Conservation (phyloP, 37 sponge, comb jelly and placozoan species). For the Dysidea cf. avara region DNA sequence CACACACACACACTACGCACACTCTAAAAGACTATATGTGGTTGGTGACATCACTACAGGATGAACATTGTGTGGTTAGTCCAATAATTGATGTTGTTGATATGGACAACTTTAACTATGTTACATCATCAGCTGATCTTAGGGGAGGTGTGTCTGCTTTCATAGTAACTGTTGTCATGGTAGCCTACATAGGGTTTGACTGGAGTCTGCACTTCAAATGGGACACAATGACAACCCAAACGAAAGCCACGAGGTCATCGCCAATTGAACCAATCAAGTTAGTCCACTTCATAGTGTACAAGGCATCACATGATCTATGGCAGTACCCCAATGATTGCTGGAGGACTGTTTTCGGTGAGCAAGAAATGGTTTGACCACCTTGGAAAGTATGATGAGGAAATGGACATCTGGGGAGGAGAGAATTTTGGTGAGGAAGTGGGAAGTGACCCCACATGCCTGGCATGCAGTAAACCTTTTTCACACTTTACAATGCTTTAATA, state of each 20-base stretch:
- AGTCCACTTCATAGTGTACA: not conserved
- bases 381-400: conserved; percentile 88
- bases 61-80: conserved; percentile 68
- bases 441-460: not conserved
- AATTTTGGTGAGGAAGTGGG: conserved; percentile 77
- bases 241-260: conserved; percentile 41
- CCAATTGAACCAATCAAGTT: conserved; percentile 76
- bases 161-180: not conserved
- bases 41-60: conserved; percentile 19
- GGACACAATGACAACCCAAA: conserved; percentile 69
- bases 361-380: conserved; percentile 73
- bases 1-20: no score
- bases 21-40: not conserved
- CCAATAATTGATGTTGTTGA: conserved; percentile 94
- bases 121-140: conserved; percentile 82
- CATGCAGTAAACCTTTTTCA: no score
- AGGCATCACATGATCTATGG: not conserved
- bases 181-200: conserved; percentile 76
- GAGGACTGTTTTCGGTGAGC: conserved; percentile 92
- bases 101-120: conserved; percentile 80
- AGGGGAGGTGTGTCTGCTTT: conserved; percentile 68
- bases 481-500: no score
- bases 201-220: conserved; percentile 98
- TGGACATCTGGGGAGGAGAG: conserved; percentile 99
- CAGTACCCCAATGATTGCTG: conserved; percentile 98